Percentiles rank a stretch among this genome's conserved stretches.
phyloP scores from a whole-genome alignment of 1,140 invertebrate genomes.

The Pachyrhynchus sulphureomaculatus region DNA sequence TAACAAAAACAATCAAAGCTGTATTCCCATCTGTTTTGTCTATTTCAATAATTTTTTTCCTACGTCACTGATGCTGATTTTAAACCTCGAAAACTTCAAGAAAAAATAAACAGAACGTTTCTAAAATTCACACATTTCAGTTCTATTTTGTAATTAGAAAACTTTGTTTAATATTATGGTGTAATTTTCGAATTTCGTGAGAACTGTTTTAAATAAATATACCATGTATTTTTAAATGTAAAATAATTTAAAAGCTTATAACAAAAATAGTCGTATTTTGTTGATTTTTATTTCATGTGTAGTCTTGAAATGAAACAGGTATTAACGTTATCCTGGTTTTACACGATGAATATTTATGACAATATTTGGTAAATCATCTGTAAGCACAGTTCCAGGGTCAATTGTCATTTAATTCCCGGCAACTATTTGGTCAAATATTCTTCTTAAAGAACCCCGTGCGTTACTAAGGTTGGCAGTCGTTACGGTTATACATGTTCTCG shows the following conservation, averaged over 20 bases:
- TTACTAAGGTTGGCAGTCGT: no score
- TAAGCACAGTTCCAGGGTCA: no score
- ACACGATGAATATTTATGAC: no score
- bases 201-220: constrained; percentile 5
- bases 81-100: background rate
- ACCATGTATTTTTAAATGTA: background rate
- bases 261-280: no score
- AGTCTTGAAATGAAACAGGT: no score
- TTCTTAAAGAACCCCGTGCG: no score
- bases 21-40: constrained; percentile 15
- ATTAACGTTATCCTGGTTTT: no score
- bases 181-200: constrained; percentile 2
- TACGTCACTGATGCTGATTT: constrained; percentile 3
- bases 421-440: no score
- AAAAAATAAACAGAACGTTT: constrained; percentile 12
- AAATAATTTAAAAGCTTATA: no score
- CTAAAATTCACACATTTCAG: constrained; percentile 13
- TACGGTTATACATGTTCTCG: no score
- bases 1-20: constrained; percentile 11
- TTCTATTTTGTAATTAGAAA: constrained; percentile 10
- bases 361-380: no score
- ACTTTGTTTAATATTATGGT: background rate
- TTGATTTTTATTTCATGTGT: background rate
- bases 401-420: no score
- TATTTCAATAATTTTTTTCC: constrained; percentile 10